phyloP scores from a whole-genome alignment of 2,797 vertebrate genomes.

The Antennarius maculatus region DNA sequence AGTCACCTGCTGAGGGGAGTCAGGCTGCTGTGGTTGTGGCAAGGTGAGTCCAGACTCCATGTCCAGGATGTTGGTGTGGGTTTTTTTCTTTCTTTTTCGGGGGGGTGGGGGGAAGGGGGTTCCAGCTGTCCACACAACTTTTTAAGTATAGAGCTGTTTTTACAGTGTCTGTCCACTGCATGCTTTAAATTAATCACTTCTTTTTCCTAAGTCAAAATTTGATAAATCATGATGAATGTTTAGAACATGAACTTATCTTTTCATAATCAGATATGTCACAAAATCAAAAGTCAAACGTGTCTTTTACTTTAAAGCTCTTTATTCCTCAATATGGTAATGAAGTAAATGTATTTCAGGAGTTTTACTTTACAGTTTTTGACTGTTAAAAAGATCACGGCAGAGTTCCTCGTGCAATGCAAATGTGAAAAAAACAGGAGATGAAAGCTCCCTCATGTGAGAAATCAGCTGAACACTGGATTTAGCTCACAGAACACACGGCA shows the following conservation, averaged over 20 bases:
- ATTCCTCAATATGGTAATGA: background rate
- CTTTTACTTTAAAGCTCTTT: background rate
- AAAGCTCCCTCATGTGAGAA: conserved; percentile 53
- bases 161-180: conserved; percentile 5
- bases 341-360: background rate
- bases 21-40: conserved; percentile 74
- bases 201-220: background rate
- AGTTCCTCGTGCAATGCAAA: conserved; percentile 30
- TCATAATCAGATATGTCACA: background rate
- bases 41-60: conserved; percentile 75
- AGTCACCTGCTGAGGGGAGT: conserved; percentile 76
- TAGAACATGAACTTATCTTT: background rate
- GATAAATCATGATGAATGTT: background rate
- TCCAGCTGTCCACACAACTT: conserved; percentile 10
- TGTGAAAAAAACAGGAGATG: conserved; percentile 47
- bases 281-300: background rate
- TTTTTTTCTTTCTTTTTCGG: background rate
- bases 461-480: conserved; percentile 46
- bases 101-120: too few relatives aligned
- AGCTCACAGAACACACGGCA: conserved; percentile 45
- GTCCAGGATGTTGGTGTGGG: conserved; percentile 6
- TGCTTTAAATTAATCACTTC: too few relatives aligned
- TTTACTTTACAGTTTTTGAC: background rate
- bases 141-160: background rate
- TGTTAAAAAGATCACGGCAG: conserved; percentile 12